These are phyloP conservation scores for Nematolebias whitei DNA, from an alignment of 2,113 vertebrate species.

Conservation along the genomic window DNA sequence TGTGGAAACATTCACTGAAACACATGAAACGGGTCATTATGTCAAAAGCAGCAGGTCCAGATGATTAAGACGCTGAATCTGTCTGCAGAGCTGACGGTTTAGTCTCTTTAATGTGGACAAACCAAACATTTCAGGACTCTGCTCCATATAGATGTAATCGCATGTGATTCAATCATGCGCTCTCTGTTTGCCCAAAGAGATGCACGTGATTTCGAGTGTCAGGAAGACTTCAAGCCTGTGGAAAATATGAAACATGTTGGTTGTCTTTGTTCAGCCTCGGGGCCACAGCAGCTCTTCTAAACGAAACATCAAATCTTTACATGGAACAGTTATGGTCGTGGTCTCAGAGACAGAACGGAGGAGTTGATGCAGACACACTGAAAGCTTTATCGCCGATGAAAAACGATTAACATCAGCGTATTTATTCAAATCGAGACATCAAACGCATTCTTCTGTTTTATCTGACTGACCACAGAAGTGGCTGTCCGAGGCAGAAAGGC, in stretches of 20 bases:
- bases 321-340: neutral
- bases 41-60: slow-evolving; percentile 41
- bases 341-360: slow-evolving; percentile 7
- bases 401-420: slow-evolving; percentile 62
- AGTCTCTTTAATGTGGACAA: slow-evolving; percentile 14
- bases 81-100: neutral
- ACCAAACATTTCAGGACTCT: neutral
- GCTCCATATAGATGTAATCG: neutral
- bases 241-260: neutral
- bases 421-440: slow-evolving; percentile 69
- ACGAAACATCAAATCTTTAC: slow-evolving; percentile 7
- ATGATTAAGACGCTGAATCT: slow-evolving; percentile 4
- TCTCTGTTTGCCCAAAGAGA: slow-evolving; percentile 43
- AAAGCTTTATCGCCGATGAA: slow-evolving; percentile 39
- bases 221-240: neutral
- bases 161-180: slow-evolving; percentile 36
- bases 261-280: slow-evolving; percentile 9
- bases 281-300: slow-evolving; percentile 1
- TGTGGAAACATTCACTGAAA: slow-evolving; percentile 39
- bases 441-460: slow-evolving; percentile 62
- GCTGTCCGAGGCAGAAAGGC: slow-evolving; percentile 57
- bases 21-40: slow-evolving; percentile 15
- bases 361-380: slow-evolving; percentile 16
- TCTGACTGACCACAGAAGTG: slow-evolving; percentile 64
- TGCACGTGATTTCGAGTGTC: slow-evolving; percentile 45